Conservation (phyloP, 2,888 invertebrate genomes). For the Nomada flava region DNA sequence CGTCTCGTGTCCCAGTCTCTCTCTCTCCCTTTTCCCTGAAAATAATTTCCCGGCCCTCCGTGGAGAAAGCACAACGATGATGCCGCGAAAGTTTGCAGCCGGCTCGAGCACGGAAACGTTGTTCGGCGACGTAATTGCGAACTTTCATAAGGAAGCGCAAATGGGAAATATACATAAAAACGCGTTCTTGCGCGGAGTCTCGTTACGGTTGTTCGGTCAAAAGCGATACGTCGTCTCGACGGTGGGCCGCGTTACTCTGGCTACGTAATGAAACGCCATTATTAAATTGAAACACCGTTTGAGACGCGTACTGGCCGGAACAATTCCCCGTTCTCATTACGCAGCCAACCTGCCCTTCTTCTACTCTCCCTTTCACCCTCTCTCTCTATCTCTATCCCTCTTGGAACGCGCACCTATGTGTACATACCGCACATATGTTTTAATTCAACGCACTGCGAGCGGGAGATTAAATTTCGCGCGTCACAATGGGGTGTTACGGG, state of each 20-base stretch:
- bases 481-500: constrained; percentile 47
- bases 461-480: constrained; percentile 70
- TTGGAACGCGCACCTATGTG: neutral
- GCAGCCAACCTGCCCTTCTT: constrained; percentile 22
- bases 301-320: constrained; percentile 48
- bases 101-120: neutral
- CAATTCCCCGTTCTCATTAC: constrained; percentile 62
- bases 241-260: neutral
- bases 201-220: constrained; percentile 50
- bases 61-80: constrained; percentile 13
- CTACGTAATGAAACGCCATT: constrained; percentile 52
- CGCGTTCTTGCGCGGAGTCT: constrained; percentile 25
- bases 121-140: constrained; percentile 37
- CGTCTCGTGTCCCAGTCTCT: neutral
- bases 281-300: constrained; percentile 63
- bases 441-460: constrained; percentile 64
- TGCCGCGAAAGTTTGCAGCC: constrained; percentile 5
- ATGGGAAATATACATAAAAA: constrained; percentile 29
- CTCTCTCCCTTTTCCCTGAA: neutral
- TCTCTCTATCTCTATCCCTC: neutral
- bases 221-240: constrained; percentile 43
- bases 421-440: constrained; percentile 48
- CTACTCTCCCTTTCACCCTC: neutral
- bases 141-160: constrained; percentile 32
- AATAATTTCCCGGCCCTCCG: neutral